Base-by-base conservation (phyloP, 2,797 vertebrate species). In the Mastacembelus armatus region DNA sequence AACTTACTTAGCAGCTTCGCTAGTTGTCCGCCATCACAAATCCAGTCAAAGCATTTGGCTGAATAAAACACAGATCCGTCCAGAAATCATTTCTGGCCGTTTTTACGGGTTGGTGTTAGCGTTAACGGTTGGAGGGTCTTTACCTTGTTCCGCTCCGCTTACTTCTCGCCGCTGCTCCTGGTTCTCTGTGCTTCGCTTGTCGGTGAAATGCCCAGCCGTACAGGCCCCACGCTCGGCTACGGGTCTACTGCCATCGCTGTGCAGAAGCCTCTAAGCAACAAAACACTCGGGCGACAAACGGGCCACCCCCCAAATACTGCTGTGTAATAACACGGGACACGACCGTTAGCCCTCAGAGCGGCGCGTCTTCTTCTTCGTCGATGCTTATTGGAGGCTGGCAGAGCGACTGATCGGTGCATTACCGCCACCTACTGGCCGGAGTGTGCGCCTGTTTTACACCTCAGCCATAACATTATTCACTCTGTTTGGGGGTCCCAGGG, bases 221-320 rank as follows among this genome's bases (percentile, higher is more conserved):
- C 62, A 88, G 88, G 86, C 84, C 86, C 58, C 69, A 2, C 52
- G 57, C 71, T 85, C 80, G 30, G 76, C 83, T 85, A 85, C 74
- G 75, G 81, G 12, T 67, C 66, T 77, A 49, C 78, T 30, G 77
- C 86, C 88, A 91, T 89, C 81, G 79, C 87, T 74, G 71, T 39
- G 40, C 62, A 47, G 47, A 49, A 66, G 48, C 71, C 60, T 68
- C 73, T 22, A 68, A 73, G 29, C 63, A 66, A 76, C 62, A 40
- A 43, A 80, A 68, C 73, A 74, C 16, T 52, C 74, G 56, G 50
- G 77, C 51, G 73, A 74, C 87, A 79, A 75, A 57, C 74, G 85
- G 87, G 83, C 85, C 86, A 74, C 83, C 83, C n/a, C n/a, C 77
- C 72, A 35, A 88, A 87, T 78, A 77, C 24, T 79, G 82, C 82